Evolutionary conservation across 2,888 invertebrate genomes (phyloP).

Genomic region (Timema cristinae): DNA sequence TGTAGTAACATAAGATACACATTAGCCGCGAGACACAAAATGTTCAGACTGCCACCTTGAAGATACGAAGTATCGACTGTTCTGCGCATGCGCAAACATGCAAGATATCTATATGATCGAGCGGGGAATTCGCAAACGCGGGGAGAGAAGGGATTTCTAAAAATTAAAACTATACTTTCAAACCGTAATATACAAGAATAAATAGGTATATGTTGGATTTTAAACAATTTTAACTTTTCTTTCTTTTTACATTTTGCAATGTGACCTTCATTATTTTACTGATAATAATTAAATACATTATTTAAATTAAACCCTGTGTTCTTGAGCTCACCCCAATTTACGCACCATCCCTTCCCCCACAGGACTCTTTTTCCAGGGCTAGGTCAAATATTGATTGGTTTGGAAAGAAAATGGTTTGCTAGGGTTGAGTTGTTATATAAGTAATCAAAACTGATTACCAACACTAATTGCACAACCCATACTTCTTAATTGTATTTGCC

Average conservation of each 20-base stretch:
- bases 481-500: too few species aligned
- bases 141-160: conserved; percentile 18
- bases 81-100: conserved; percentile 25
- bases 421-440: background rate
- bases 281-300: conserved; percentile 12
- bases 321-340: conserved; percentile 24
- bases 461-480: too few species aligned
- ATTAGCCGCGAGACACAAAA: too few species aligned
- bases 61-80: conserved; percentile 28
- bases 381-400: conserved; percentile 32
- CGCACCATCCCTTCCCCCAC: conserved; percentile 19
- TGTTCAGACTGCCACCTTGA: conserved; percentile 19
- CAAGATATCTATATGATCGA: conserved; percentile 17
- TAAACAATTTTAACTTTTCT: too few species aligned
- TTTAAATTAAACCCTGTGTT: conserved; percentile 24
- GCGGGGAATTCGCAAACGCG: conserved; percentile 24
- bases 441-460: too few species aligned
- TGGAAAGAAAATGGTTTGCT: conserved; percentile 23
- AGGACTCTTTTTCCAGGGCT: conserved; percentile 29
- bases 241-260: too few species aligned
- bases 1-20: conserved; percentile 10
- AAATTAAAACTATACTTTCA: background rate
- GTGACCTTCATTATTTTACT: background rate
- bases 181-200: too few species aligned
- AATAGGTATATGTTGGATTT: too few species aligned